Percentiles rank a stretch among this genome's conserved stretches.
Conservation (phyloP, 2,113 vertebrate species). For the Octodon degus region DNA sequence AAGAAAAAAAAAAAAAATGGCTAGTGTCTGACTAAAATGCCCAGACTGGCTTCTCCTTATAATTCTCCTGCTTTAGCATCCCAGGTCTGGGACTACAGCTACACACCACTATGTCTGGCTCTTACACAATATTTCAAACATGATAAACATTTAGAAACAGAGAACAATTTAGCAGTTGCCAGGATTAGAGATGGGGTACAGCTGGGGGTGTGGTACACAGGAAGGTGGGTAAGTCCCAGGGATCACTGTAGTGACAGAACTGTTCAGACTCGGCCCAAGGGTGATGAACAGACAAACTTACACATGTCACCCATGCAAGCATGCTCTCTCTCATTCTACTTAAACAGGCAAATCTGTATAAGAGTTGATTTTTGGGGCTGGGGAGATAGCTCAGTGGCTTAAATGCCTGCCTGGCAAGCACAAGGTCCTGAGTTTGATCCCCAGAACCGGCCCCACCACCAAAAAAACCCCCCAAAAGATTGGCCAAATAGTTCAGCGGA, state of each 20-base stretch:
- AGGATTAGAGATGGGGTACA: neutral
- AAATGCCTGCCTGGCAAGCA: too few relatives aligned
- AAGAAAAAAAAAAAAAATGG: neutral
- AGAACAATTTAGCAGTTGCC: neutral
- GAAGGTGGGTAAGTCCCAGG: neutral
- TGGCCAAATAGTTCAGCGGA: too few relatives aligned
- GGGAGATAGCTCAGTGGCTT: too few relatives aligned
- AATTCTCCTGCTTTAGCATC: neutral
- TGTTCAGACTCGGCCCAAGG: neutral
- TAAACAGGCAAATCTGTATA: constrained; percentile 22
- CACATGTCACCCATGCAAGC: neutral
- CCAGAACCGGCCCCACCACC: too few relatives aligned
- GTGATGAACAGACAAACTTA: neutral
- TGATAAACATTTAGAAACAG: neutral
- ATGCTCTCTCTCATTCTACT: neutral
- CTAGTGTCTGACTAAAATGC: neutral
- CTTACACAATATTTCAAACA: neutral
- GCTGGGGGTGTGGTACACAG: neutral
- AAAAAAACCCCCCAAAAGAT: rapidly evolving
- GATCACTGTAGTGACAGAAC: neutral
- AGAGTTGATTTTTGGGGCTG: neutral
- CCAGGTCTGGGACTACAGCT: neutral
- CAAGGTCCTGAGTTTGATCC: too few relatives aligned
- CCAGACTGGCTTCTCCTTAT: neutral
- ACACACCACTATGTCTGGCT: neutral